Percentiles rank a stretch among this genome's conserved stretches.
phyloP scores from a whole-genome alignment of 2,888 invertebrate species.

The Megamerina dolium region DNA sequence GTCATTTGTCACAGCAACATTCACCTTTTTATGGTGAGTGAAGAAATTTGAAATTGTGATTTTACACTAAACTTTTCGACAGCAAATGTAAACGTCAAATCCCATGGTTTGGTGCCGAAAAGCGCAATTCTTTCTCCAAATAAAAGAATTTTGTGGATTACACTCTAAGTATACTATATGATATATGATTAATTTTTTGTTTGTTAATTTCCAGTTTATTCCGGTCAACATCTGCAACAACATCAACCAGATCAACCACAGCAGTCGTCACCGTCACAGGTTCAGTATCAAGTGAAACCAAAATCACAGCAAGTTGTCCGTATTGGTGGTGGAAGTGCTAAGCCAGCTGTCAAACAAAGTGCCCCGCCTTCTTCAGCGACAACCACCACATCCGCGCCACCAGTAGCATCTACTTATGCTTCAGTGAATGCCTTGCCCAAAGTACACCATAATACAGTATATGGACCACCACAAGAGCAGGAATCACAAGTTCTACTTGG shows the following conservation, averaged over 20 bases:
- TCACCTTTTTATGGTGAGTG: too few relatives aligned
- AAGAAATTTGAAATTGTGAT: too few relatives aligned
- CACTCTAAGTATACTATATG: too few relatives aligned
- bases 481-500: too few relatives aligned
- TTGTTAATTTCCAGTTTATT: constrained; percentile 30
- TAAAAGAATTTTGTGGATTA: too few relatives aligned
- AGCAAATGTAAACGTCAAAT: too few relatives aligned
- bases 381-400: constrained; percentile 10
- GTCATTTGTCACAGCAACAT: too few relatives aligned
- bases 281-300: constrained; percentile 21
- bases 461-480: constrained; percentile 20
- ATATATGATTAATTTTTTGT: too few relatives aligned
- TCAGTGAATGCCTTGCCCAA: constrained; percentile 21
- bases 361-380: constrained; percentile 7
- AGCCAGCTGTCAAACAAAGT: constrained; percentile 10
- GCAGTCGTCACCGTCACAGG: constrained; percentile 16
- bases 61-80: too few relatives aligned
- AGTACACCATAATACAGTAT: constrained; percentile 38
- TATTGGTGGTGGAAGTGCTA: constrained; percentile 19
- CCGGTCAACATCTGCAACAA: constrained; percentile 28
- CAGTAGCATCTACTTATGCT: constrained; percentile 5
- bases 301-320: constrained; percentile 18
- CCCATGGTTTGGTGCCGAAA: too few relatives aligned
- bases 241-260: constrained; percentile 18
- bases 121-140: too few relatives aligned